Percentiles rank a stretch among this genome's conserved stretches.
phyloP scores from a whole-genome alignment of 2,888 invertebrate genomes.

The Eilema caniola region DNA sequence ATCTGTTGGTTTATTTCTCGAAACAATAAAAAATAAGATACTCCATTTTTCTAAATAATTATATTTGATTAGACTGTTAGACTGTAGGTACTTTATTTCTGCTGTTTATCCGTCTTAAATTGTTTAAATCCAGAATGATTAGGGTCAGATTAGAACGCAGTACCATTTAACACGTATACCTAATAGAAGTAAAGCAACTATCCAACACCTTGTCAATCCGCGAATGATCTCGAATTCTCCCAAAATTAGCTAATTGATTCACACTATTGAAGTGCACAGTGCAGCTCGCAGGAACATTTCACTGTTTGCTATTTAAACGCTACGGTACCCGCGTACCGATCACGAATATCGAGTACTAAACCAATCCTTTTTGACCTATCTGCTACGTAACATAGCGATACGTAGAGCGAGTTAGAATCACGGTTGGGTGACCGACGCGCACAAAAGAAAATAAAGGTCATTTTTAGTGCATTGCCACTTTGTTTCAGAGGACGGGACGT shows the following conservation, averaged over 20 bases:
- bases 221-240: background rate
- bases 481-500: constrained; percentile 34
- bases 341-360: background rate
- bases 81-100: too few species aligned
- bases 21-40: background rate
- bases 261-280: background rate
- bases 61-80: too few species aligned
- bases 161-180: too few species aligned
- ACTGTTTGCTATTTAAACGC: background rate
- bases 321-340: background rate
- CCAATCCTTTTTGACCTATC: constrained; percentile 16
- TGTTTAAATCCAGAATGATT: background rate
- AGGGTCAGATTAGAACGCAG: background rate
- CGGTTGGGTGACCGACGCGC: constrained; percentile 19
- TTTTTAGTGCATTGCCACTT: constrained; percentile 9
- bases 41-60: background rate
- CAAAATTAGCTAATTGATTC: background rate
- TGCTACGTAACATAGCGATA: constrained; percentile 15
- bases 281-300: background rate
- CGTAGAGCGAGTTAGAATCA: constrained; percentile 24
- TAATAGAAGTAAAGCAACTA: background rate
- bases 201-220: background rate
- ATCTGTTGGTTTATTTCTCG: background rate
- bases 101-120: too few species aligned
- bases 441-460: constrained; percentile 20